Evolutionary conservation across 2,797 vertebrate genomes (phyloP).

Genomic region (Acomys russatus): DNA sequence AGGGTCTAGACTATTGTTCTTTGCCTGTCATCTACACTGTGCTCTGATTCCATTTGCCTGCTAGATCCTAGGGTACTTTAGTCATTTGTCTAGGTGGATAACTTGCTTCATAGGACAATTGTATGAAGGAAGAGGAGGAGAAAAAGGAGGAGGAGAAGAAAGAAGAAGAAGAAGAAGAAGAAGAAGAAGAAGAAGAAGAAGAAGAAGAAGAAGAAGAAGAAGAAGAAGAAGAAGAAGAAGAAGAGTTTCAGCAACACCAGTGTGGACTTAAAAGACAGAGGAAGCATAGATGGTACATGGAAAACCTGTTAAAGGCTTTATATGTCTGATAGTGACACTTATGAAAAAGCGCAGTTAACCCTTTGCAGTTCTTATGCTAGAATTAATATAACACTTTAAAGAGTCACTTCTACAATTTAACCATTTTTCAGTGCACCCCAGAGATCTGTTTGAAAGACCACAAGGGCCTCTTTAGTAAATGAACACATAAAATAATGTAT

Average conservation of each 20-base stretch:
- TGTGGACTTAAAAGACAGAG: conserved; percentile 16
- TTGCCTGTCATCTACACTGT: conserved; percentile 32
- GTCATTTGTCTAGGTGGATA: background rate
- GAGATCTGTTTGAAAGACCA: conserved; percentile 10
- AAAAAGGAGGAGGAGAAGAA: too few species aligned
- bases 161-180: too few species aligned
- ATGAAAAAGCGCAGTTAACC: background rate
- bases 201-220: background rate
- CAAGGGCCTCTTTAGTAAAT: background rate
- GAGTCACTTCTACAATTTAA: background rate
- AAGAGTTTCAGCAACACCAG: conserved; percentile 36
- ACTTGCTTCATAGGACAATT: conserved; percentile 15
- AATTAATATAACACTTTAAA: background rate
- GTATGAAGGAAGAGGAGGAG: background rate
- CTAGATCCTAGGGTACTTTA: conserved; percentile 10
- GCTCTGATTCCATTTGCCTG: conserved; percentile 17
- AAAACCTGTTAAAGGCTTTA: conserved; percentile 25
- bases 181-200: too few species aligned
- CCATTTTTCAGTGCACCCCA: background rate
- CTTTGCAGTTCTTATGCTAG: conserved; percentile 11
- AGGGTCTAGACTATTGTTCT: background rate
- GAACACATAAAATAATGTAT: background rate
- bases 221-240: too few species aligned
- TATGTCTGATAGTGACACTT: background rate
- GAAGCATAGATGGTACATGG: background rate